Percentiles rank a stretch among this genome's conserved stretches.
These are phyloP conservation scores for Montipora foliosa DNA, from an alignment of 64 coral and sea anemone genomes.

Conservation along the genomic window DNA sequence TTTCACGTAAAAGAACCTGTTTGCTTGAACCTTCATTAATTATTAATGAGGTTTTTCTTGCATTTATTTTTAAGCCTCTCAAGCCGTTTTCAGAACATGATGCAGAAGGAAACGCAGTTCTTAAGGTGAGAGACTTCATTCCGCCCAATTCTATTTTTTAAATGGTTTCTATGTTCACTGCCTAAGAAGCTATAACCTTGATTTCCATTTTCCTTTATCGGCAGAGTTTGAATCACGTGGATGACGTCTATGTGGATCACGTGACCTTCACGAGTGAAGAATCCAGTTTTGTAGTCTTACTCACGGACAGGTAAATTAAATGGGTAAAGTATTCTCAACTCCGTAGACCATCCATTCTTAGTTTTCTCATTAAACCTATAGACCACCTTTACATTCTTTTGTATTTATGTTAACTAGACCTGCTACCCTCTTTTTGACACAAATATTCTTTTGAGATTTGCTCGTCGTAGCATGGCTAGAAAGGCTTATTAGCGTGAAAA, in stretches of 20 bases:
- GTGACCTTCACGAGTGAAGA: constrained; percentile 29
- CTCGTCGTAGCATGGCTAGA: too few species aligned
- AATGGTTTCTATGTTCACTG: too few species aligned
- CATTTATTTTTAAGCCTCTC: constrained; percentile 58
- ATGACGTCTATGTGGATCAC: constrained; percentile 56
- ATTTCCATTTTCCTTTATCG: background rate
- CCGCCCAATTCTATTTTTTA: background rate
- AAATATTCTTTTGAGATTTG: too few species aligned
- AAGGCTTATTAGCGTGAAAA: too few species aligned
- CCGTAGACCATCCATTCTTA: too few species aligned
- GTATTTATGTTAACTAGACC: too few species aligned
- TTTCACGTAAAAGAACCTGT: too few species aligned
- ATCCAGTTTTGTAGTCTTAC: constrained; percentile 17
- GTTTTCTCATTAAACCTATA: too few species aligned
- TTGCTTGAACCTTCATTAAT: too few species aligned
- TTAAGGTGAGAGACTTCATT: constrained; percentile 48
- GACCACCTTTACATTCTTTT: too few species aligned
- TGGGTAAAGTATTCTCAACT: background rate
- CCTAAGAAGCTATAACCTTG: background rate
- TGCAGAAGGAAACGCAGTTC: constrained; percentile 70
- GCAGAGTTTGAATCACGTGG: constrained; percentile 29
- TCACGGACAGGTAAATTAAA: constrained; percentile 30
- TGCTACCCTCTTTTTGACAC: too few species aligned
- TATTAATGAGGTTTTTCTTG: background rate
- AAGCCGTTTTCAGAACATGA: constrained; percentile 69